Conservation (phyloP, 2,113 vertebrate species). For the Tachycineta bicolor region DNA sequence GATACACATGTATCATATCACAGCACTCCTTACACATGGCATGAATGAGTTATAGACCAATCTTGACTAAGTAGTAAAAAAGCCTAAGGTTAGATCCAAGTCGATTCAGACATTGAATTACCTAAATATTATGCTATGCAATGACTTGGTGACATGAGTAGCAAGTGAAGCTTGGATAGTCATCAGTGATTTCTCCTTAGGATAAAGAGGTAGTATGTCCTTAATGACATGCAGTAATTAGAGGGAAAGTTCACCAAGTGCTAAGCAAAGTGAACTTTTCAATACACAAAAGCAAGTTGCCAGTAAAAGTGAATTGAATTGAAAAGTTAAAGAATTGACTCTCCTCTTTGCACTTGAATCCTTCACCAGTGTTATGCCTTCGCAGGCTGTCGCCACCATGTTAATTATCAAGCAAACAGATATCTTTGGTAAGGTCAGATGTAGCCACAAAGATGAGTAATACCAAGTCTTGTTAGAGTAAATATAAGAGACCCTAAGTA, state of each 20-base stretch:
- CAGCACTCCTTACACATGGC: not conserved
- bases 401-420: not conserved
- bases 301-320: not conserved
- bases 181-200: not conserved
- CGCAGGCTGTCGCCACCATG: not conserved
- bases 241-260: not conserved
- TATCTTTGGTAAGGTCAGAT: not conserved
- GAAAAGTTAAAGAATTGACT: not conserved
- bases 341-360: not conserved
- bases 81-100: not conserved
- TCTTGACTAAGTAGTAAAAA: not conserved
- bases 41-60: not conserved
- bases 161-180: not conserved
- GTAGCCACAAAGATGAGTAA: not conserved
- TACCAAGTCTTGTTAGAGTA: not conserved
- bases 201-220: not conserved
- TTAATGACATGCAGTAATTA: not conserved
- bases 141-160: not conserved
- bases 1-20: not conserved
- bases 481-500: not conserved
- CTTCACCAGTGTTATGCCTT: not conserved
- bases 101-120: conserved; percentile 35
- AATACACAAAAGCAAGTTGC: not conserved
- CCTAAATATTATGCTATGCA: conserved; percentile 4
- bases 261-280: not conserved